Base-by-base conservation (phyloP, 2,797 vertebrate species). In the Siniperca undulata region DNA sequence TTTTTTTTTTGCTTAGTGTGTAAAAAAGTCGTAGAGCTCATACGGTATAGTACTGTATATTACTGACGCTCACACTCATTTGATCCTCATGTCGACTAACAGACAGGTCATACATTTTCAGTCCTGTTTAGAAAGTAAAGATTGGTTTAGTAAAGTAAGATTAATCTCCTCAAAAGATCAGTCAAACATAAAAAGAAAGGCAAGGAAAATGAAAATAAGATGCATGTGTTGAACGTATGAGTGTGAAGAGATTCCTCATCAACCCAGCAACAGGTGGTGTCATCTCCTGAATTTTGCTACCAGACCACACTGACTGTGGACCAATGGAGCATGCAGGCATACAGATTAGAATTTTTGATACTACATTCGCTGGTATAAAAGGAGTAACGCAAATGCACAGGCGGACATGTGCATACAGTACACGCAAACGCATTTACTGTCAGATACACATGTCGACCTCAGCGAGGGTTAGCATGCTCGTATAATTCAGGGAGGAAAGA, bases 251-350 rank as follows among this genome's bases (percentile, higher is more conserved):
- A 84, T 87, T 62, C 78, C 8, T 86, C 66, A 65, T 40, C n/a
- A 77, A 69, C 40, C n/a, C 46, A 53, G 59, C 55, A 81, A 84
- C 85, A 88, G 83, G 75, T 88, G 86, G 52, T 74, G 56, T 56
- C 66, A 82, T 75, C 58, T 74, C 20, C 10, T 56, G 52, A 60
- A 36, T 67, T 20, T 34, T 68, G 65, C 59, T 59, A 60, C 50
- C 42, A 73, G 75, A 71, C 70, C 72, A 83, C 81, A 70, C 40
- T 58, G 58, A 68, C 50, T 40, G 27, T 61, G 61, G 66, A 64
- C 73, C 77, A 71, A 77, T 38, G 46, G 10, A 53, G 44, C 20
- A 17, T 34, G 64, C 4, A 22, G 52, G 11, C 13, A 56, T 6
- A 16, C 36, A 67, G 3, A 46, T 62, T 27, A 5, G 0, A 5